Evolutionary conservation across 2,113 vertebrate species (phyloP).

Genomic region (Nothoprocta perdicaria): DNA sequence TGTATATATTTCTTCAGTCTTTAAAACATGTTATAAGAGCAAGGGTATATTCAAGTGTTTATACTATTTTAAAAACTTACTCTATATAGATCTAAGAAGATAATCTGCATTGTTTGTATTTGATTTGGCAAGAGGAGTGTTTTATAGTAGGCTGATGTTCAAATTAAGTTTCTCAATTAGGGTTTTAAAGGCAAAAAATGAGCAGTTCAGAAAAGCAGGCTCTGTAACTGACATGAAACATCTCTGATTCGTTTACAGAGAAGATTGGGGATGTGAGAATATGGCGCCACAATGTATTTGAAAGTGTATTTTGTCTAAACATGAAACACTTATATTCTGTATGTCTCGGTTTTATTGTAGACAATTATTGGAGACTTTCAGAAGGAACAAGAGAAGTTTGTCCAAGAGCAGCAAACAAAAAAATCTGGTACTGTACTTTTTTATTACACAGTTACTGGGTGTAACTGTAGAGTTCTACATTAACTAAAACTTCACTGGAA

Average conservation of each 20-base stretch:
- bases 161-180: not conserved
- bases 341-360: constrained; percentile 72
- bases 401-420: constrained; percentile 92
- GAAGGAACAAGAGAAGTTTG: constrained; percentile 97
- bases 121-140: not conserved
- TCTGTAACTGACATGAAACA: not conserved
- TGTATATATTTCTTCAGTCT: not conserved
- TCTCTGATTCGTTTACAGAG: not conserved
- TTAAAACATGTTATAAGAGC: not conserved
- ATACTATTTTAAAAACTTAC: not conserved
- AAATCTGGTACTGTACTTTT: constrained; percentile 84
- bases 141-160: not conserved
- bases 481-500: not conserved
- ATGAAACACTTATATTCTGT: not conserved
- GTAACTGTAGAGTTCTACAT: accelerated
- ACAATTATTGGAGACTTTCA: constrained; percentile 97
- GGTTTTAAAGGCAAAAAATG: not conserved
- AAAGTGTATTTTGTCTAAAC: not conserved
- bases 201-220: not conserved
- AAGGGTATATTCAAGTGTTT: not conserved
- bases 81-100: not conserved
- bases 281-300: not conserved
- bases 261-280: not conserved
- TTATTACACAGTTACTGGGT: not conserved
- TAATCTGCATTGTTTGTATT: not conserved